Conservation (phyloP, 1,140 invertebrate species). For the Drosophila melanica region DNA sequence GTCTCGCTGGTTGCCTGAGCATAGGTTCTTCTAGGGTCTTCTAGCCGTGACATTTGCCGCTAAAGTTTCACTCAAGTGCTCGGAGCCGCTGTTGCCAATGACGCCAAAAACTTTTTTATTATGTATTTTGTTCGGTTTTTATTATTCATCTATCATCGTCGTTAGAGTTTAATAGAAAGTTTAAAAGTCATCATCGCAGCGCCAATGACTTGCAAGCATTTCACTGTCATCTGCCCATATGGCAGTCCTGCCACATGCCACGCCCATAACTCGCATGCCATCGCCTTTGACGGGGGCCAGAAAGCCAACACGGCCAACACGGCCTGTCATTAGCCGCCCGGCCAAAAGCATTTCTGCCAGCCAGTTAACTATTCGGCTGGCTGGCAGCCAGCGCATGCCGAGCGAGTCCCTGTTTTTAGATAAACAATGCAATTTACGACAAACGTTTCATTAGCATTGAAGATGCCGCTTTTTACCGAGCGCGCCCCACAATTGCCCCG, state of each 20-base stretch:
- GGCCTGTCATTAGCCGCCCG: constrained; percentile 24
- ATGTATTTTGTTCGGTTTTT: constrained; percentile 74
- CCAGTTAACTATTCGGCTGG: constrained; percentile 41
- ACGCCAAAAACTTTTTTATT: constrained; percentile 77
- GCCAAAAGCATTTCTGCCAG: constrained; percentile 35
- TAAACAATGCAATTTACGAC: constrained; percentile 79
- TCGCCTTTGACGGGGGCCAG: background rate
- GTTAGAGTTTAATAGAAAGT: constrained; percentile 83
- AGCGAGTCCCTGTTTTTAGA: constrained; percentile 46
- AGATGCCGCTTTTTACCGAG: constrained; percentile 8
- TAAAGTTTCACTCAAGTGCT: constrained; percentile 40
- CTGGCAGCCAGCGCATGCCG: constrained; percentile 28
- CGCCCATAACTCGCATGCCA: constrained; percentile 41
- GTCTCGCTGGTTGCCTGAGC: too few species aligned
- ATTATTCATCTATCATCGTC: constrained; percentile 82
- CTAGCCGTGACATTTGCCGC: constrained; percentile 4
- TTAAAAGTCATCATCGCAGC: constrained; percentile 77
- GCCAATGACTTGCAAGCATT: constrained; percentile 65
- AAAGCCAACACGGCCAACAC: background rate
- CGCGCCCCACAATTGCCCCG: background rate
- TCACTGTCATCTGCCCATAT: constrained; percentile 11
- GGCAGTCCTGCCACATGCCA: constrained; percentile 18
- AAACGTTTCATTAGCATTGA: constrained; percentile 76
- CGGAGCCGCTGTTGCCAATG: constrained; percentile 65
- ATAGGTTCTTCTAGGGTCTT: too few species aligned